phyloP scores from a whole-genome alignment of 2,888 invertebrate genomes.

The Eurytoma adleriae region DNA sequence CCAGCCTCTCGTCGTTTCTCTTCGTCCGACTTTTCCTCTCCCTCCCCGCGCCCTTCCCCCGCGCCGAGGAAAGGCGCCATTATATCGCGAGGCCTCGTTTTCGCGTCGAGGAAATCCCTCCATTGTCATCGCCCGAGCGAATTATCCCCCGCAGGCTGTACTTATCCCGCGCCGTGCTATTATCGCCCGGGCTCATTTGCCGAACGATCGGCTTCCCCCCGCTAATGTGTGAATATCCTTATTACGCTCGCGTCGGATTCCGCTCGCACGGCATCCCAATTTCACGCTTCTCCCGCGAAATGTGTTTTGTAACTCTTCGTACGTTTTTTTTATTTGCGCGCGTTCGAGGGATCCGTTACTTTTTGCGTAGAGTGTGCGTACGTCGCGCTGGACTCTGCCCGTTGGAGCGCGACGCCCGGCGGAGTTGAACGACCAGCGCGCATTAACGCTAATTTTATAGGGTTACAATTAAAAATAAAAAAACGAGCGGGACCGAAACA shows the following conservation, averaged over 20 bases:
- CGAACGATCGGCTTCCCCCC: slow-evolving; percentile 26
- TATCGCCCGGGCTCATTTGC: slow-evolving; percentile 16
- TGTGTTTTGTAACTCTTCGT: no score
- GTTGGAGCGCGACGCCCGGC: background rate
- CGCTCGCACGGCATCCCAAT: no score
- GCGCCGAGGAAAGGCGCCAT: background rate
- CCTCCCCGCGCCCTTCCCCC: background rate
- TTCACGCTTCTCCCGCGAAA: no score
- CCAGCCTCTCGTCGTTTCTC: background rate
- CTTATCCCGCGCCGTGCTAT: slow-evolving; percentile 18
- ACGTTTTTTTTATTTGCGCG: no score
- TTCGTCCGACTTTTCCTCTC: background rate
- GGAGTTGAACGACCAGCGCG: background rate
- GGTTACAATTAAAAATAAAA: background rate
- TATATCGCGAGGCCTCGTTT: background rate
- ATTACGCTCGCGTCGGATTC: slow-evolving; percentile 5
- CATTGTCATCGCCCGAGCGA: slow-evolving; percentile 33
- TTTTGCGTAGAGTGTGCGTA: no score
- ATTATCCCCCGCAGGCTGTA: slow-evolving; percentile 10
- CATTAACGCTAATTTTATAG: background rate
- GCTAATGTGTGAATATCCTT: slow-evolving; percentile 27
- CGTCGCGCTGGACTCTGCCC: no score
- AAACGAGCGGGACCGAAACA: background rate
- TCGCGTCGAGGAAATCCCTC: slow-evolving; percentile 6
- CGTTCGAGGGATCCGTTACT: no score